Evolutionary conservation across 2,888 invertebrate genomes (phyloP), one percentile per base, ranked within the genome.

Genomic region (Trilocha varians): DNA sequence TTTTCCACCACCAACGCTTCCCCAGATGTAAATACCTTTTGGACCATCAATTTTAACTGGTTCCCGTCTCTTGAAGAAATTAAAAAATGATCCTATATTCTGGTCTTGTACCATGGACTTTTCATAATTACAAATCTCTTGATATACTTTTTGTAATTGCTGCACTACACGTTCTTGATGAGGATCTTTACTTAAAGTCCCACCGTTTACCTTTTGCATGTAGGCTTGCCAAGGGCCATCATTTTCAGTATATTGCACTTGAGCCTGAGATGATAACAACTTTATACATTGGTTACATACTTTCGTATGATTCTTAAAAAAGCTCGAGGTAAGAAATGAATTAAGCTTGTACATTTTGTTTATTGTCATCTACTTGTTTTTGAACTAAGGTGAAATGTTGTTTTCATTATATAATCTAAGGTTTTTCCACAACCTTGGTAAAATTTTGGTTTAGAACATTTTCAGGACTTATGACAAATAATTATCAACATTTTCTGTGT

Each of bases 1-100:
- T 88, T 99, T 99, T 36, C 99, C 99, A 56, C 96, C 95, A 36
- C 97, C 96, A 48, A 96, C 96, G 64, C 96, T 92, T 42, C 97
- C 97, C 78, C 93, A 91, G 45, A 97, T 90, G 65, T 98, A 97
- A 9, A 97, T 78, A 4, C 97, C 97, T 73, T 90, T 90, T 1
- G 94, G 93, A 33, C 87, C 86, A 47, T 85, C 73, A 17, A 83
- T 76, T 49, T 84, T 87, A 39, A 63, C 63, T 2, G 87, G 76
- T 50, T 74, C 62, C 45, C 59, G 60, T 57, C 60, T 78, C 49
- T 46, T 75, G 54, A 84, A 84, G 45, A 80, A 74, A 41, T 59
- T 78, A 47, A 83, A 78, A 14, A 84, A 46, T 33, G 74, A 64
- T 36, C 59, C 49, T 34, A 56, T 44, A 39, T 48, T 62, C 40